Percentiles rank a stretch among this genome's conserved stretches.
Conservation (phyloP, 2,113 vertebrate species). For the Oncorhynchus nerka region DNA sequence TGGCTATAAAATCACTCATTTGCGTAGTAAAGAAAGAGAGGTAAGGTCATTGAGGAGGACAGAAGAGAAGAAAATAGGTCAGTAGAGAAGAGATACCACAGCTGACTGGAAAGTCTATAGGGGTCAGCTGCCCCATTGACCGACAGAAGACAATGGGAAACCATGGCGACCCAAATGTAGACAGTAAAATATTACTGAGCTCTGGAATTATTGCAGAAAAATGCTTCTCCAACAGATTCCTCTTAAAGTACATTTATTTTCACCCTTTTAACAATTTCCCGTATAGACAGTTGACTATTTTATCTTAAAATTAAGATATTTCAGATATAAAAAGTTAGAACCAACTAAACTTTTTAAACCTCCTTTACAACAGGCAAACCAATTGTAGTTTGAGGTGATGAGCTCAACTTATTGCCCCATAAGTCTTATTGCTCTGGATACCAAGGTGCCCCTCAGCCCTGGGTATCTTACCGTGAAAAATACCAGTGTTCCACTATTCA, state of each 20-base stretch:
- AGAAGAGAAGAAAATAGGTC: neutral
- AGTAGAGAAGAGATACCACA: constrained; percentile 39
- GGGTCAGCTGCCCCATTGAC: constrained; percentile 52
- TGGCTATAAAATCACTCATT: too few relatives aligned
- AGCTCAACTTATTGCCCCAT: too few relatives aligned
- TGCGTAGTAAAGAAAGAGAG: constrained; percentile 18
- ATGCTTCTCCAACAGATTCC: neutral
- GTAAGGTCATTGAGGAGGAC: constrained; percentile 31
- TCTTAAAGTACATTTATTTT: neutral
- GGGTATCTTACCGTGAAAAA: neutral
- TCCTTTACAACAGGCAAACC: too few relatives aligned
- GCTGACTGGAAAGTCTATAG: constrained; percentile 57
- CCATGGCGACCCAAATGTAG: constrained; percentile 50
- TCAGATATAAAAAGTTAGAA: too few relatives aligned
- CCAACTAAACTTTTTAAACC: neutral
- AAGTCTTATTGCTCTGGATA: neutral
- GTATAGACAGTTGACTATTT: neutral
- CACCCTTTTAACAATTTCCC: neutral
- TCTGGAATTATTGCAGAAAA: constrained; percentile 5
- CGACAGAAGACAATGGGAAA: constrained; percentile 52
- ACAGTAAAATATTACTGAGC: constrained; percentile 51
- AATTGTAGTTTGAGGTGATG: too few relatives aligned
- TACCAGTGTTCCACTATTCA: neutral
- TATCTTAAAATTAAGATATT: neutral
- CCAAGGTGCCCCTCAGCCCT: neutral